Base-by-base conservation (phyloP, 2,113 vertebrate species). In the Megaleporinus macrocephalus region DNA sequence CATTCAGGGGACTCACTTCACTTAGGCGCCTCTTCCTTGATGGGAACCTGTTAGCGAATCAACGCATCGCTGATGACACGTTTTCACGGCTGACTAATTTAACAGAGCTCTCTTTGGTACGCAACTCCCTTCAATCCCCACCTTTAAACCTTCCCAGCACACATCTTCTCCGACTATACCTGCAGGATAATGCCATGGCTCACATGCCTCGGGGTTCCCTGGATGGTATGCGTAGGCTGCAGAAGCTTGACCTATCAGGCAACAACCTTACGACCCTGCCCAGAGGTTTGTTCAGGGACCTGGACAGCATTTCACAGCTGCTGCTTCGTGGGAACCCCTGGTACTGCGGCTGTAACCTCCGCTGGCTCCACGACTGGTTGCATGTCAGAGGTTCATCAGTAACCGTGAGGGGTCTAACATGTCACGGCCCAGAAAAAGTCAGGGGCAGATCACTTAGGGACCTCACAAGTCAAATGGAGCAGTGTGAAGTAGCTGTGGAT, bases 181-280 rank as follows among this genome's bases (percentile, higher is more conserved):
- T 99, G 72, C 97, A 98, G 72, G 97, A 98, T 88, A 98, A 99
- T 0, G 95, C 96, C 80, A 96, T 98, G 91, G 96, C 93, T 85
- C 97, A 98, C 88, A 90, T 98, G 70, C 97, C 96, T 0, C 89
- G 94, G 18, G 94, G 95, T 0, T 89, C 97, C 0, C 59, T 99
- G 79, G 95, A 96, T 0, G 90, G 93, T 63, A 97, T 99, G 97
- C 86, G 91, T 0, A 90, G 91, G 13, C 81, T 98, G 18, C 96
- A 98, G 83, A 90, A 94, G 30, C 69, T 99, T 36, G 97, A 98
- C 26, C 86, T 99, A 49, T 98, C 97, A 24, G 97, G 96, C 71
- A 99, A 99, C 92, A 98, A 99, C 89, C 91, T 99, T 14, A 98
- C 97, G 44, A 96, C 94, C 1, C 86, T 99, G 41, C 97, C 96